A percentile compares a stretch with the other conserved stretches of the same genome.
phyloP scores from a whole-genome alignment of 2,113 vertebrate genomes.

The Alligator sinensis region DNA sequence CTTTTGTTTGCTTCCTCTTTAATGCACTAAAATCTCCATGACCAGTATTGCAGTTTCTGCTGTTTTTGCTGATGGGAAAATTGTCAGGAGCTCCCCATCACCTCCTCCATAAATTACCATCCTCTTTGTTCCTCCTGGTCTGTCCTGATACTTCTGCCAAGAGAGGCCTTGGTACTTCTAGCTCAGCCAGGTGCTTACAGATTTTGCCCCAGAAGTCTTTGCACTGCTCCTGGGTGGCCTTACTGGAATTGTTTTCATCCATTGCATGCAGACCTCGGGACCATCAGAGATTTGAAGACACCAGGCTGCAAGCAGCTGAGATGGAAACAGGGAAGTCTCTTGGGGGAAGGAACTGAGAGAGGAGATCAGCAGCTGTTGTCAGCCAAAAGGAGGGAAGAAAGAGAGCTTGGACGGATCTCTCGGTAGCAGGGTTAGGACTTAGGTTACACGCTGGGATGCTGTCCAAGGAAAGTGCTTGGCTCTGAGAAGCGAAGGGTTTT shows the following conservation, averaged over 20 bases:
- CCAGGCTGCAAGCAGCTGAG: neutral
- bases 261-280: fast-evolving
- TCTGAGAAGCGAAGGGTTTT: neutral
- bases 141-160: neutral
- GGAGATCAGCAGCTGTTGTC: neutral
- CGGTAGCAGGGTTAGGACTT: neutral
- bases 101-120: neutral
- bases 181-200: neutral
- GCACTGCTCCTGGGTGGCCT: neutral
- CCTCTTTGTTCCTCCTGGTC: neutral
- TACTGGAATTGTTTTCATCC: neutral
- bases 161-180: neutral
- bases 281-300: neutral
- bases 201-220: neutral
- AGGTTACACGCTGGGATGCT: neutral
- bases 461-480: neutral
- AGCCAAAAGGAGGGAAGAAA: neutral
- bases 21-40: neutral
- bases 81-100: neutral
- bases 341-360: neutral
- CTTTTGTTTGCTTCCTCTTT: neutral
- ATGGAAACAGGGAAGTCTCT: neutral
- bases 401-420: neutral
- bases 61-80: neutral
- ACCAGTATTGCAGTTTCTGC: neutral